These are phyloP conservation scores for Strix uralensis DNA, from an alignment of 2,113 vertebrate genomes.

Conservation along the genomic window DNA sequence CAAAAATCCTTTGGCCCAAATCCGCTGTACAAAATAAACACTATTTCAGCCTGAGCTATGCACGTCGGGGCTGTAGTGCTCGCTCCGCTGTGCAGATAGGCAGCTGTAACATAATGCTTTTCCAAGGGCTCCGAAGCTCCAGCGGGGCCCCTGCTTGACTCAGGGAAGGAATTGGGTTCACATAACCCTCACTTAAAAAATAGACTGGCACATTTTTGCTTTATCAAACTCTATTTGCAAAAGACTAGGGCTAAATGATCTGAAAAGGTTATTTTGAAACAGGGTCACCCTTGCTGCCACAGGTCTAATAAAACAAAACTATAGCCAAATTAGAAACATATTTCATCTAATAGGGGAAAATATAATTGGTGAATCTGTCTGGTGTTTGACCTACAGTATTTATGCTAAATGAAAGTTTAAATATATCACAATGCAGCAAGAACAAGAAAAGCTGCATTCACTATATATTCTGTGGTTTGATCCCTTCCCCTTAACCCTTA, in stretches of 20 bases:
- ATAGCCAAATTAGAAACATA: conserved; percentile 74
- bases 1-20: not conserved
- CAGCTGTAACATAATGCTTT: not conserved
- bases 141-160: conserved; percentile 4
- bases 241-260: conserved; percentile 29
- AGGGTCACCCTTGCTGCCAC: conserved; percentile 54
- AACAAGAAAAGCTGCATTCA: conserved; percentile 38
- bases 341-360: conserved; percentile 73
- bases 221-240: conserved; percentile 24
- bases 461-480: not conserved
- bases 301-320: conserved; percentile 77
- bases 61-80: rapidly evolving
- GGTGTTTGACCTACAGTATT: conserved; percentile 71
- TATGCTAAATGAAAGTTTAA: conserved; percentile 65
- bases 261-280: conserved; percentile 57
- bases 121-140: not conserved
- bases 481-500: not conserved
- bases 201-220: conserved; percentile 35
- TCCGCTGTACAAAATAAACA: not conserved
- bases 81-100: not conserved
- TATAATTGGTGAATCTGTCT: conserved; percentile 73
- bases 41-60: not conserved
- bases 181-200: conserved; percentile 36
- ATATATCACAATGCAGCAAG: conserved; percentile 63
- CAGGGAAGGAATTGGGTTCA: conserved; percentile 43